Percentiles rank a stretch among this genome's conserved stretches.
These are phyloP conservation scores for Tortricodes alternella DNA, from an alignment of 2,888 invertebrate species.

Conservation along the genomic window DNA sequence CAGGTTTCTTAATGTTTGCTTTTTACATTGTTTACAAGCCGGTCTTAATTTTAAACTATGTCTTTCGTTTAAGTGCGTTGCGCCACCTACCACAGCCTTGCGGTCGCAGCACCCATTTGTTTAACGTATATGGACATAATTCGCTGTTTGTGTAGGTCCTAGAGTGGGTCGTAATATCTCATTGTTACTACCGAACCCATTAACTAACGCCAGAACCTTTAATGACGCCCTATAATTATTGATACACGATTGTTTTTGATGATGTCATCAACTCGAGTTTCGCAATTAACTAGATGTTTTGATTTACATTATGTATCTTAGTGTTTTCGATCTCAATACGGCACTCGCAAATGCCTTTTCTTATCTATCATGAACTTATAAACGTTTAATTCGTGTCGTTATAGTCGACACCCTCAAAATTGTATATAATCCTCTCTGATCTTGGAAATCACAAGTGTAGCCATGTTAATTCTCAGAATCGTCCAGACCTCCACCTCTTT, in stretches of 20 bases:
- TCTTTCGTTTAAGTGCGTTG: constrained; percentile 38
- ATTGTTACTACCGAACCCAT: constrained; percentile 66
- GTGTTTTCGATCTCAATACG: no score
- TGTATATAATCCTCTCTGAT: background rate
- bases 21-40: background rate
- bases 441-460: background rate
- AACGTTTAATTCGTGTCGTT: no score
- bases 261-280: constrained; percentile 21
- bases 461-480: constrained; percentile 9
- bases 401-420: no score
- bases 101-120: constrained; percentile 61
- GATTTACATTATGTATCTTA: background rate
- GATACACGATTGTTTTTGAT: constrained; percentile 49
- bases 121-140: constrained; percentile 66
- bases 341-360: no score
- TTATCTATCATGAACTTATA: no score
- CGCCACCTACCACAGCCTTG: constrained; percentile 69
- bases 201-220: constrained; percentile 57
- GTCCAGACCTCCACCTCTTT: constrained; percentile 1
- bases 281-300: background rate
- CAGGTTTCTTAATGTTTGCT: background rate
- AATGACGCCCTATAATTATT: constrained; percentile 56
- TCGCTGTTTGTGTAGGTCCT: constrained; percentile 65
- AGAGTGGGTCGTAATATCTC: constrained; percentile 68
- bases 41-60: constrained; percentile 9